phyloP scores from a whole-genome alignment of 2,797 vertebrate genomes.

The Diceros bicornis region DNA sequence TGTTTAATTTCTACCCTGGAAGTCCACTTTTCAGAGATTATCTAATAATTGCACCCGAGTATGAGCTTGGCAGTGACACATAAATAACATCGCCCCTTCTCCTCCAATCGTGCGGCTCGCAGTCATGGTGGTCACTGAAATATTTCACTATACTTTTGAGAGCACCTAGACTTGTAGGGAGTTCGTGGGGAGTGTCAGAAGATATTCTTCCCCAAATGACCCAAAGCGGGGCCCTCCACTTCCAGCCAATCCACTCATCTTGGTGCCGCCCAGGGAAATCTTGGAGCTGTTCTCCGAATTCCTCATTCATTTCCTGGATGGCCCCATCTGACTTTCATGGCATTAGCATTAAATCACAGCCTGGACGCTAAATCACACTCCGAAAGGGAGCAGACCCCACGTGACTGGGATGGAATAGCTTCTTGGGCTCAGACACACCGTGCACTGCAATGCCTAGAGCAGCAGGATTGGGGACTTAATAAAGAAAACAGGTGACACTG shows the following conservation, averaged over 20 bases:
- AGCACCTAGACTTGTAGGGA: constrained; percentile 45
- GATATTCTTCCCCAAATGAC: constrained; percentile 69
- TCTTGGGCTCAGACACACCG: accelerated
- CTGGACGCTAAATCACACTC: constrained; percentile 27
- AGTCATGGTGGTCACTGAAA: constrained; percentile 64
- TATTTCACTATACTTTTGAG: constrained; percentile 61
- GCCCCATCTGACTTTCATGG: constrained; percentile 33
- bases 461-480: too few relatives aligned
- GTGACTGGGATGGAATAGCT: background rate
- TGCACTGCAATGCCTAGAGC: accelerated
- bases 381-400: background rate
- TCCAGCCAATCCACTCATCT: constrained; percentile 72
- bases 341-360: constrained; percentile 69
- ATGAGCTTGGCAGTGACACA: constrained; percentile 69
- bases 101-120: constrained; percentile 7
- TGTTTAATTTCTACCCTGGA: constrained; percentile 79
- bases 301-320: constrained; percentile 82
- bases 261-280: constrained; percentile 77
- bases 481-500: background rate
- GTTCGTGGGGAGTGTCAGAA: constrained; percentile 49
- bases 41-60: constrained; percentile 66
- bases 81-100: constrained; percentile 75
- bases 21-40: constrained; percentile 79
- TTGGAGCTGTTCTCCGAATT: constrained; percentile 73
- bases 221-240: constrained; percentile 60